Conservation (phyloP, 2,113 vertebrate species). For the Archilochus colubris region DNA sequence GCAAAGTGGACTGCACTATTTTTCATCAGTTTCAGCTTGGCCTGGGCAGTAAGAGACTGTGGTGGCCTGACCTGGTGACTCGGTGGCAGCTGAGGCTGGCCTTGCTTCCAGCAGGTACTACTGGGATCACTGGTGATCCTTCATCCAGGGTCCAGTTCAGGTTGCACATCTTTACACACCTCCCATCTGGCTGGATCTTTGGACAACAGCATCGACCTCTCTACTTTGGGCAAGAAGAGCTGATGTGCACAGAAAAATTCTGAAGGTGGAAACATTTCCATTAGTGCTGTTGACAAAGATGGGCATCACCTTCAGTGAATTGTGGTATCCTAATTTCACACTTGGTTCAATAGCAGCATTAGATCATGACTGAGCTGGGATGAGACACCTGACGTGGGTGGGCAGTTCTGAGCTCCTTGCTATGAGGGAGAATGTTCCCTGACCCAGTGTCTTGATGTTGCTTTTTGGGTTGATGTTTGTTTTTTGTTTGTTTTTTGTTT, state of each 20-base stretch:
- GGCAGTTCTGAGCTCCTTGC: background rate
- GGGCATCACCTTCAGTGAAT: background rate
- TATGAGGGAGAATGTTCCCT: background rate
- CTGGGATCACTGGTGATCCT: background rate
- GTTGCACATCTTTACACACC: background rate
- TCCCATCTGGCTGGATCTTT: background rate
- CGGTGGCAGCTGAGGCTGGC: rapidly evolving
- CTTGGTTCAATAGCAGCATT: background rate
- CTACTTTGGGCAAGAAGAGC: background rate
- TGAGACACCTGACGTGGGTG: background rate
- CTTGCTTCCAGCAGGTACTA: background rate
- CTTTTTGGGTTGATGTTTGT: background rate
- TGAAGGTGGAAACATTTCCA: background rate
- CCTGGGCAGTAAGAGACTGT: background rate
- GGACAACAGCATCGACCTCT: background rate
- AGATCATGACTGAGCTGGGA: background rate
- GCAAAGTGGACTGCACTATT: background rate
- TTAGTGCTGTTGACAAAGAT: background rate
- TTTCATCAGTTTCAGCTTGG: background rate
- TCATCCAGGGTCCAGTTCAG: background rate
- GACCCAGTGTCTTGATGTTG: background rate
- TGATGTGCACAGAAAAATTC: background rate
- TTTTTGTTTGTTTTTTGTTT: background rate
- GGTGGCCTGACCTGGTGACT: rapidly evolving
- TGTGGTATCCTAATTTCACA: background rate